Evolutionary conservation across 2,888 invertebrate genomes (phyloP), one percentile per base, ranked within the genome.

Genomic region (Oligia latruncula): DNA sequence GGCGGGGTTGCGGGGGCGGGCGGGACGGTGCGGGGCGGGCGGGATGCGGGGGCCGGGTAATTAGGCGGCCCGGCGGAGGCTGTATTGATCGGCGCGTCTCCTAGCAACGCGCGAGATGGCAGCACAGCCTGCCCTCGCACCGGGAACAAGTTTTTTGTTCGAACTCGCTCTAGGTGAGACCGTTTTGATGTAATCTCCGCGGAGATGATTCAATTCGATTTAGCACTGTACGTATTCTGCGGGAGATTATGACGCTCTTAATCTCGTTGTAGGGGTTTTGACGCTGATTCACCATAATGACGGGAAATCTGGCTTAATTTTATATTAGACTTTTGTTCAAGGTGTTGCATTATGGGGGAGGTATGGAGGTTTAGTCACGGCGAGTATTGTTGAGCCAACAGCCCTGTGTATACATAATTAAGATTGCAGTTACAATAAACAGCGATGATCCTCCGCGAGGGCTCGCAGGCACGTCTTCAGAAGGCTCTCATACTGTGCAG

Each of bases 11-110:
- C 83, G 83, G 80, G 87, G 84, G 86, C 88, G 90, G 82, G 86
- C 83, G 88, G 83, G 81, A 87, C 77, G 78, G 87, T 23, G 76
- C 75, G 74, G 77, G 80, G 70, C 52, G 82, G 86, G 81, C 80
- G 89, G 85, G 90, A 83, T 81, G 89, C 83, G 88, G 90, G 83
- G 88, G 87, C 88, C 85, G 90, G 95, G 95, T 96, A 97, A 97
- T 97, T 96, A 96, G 96, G 96, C 95, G 95, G 95, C 96, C 96
- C 95, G 96, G 96, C 95, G 96, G 96, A 96, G 96, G 96, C 96
- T 96, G 96, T 96, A 96, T 96, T 95, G 96, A 96, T 96, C 96
- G 94, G 91, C 84, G 93, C 94, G 96, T 97, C 93, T 94, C 97
- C 95, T 95, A 96, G 96, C 96, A 96, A 96, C 96, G 95, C 93